Evolutionary conservation across 2,113 vertebrate species (phyloP), one percentile per base, ranked within the genome.

Genomic region (Larimichthys polyactis): DNA sequence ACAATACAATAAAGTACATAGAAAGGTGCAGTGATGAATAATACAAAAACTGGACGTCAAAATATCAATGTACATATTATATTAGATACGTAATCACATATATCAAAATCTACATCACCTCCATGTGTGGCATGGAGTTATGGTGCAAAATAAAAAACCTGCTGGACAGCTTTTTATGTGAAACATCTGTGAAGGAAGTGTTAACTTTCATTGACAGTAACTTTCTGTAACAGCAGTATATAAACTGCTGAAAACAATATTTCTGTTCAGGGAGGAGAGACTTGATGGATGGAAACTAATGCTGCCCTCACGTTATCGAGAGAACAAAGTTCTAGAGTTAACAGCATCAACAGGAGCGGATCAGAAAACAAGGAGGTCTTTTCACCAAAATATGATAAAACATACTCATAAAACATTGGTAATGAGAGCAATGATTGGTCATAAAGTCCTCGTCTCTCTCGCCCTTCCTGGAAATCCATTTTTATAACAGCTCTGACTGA

Each of bases 111-210:
- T 40, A 8, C 36, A 40, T 40, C 36, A 40, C 7, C 36, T 9
- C 8, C 36, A 40, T 40, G 7, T 40, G 36, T 40, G 36, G 36
- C 36, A 40, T 40, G 36, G 36, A 40, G 36, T 46, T 4, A 32
- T 5, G 22, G 43, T 32, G 29, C 0, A 5, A 51, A 32, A 52
- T 32, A 55, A 24, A 43, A 52, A 32, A 59, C 11, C 17, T 49
- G 22, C 20, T 48, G 17, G 10, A 27, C 5, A 17, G 17, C 22
- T 59, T 74, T 60, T 22, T 36, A 74, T 51, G 29, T 36, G 29
- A 51, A 63, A 74, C 58, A 63, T 63, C 58, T 63, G 71, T 51
- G 29, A 32, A 74, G 29, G 44, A 64, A 40, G 32, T 49, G 60
- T 24, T 16, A 17, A 51, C 19, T 16, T 62, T 60, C 24, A 48